Evolutionary conservation across 30 jellyfish, hydroid and myxozoan genomes (phyloP).

Genomic region (Cassiopea xamachana): DNA sequence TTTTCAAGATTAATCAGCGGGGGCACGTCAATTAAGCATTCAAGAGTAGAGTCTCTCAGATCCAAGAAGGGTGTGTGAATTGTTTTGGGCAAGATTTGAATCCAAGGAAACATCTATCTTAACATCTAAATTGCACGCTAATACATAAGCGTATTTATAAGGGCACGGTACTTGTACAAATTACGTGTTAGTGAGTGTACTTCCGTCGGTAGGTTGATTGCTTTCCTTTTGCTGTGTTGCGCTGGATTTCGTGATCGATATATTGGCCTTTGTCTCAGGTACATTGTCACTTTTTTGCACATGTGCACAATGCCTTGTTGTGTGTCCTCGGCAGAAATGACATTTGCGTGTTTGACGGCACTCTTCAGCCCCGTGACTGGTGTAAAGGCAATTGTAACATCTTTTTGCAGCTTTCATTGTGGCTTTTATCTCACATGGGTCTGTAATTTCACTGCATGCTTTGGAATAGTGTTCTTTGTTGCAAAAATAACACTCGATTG

Average conservation of each 20-base stretch:
- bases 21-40: too few relatives aligned
- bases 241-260: neutral
- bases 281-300: neutral
- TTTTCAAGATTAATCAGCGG: too few relatives aligned
- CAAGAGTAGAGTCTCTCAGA: too few relatives aligned
- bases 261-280: neutral
- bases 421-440: constrained; percentile 1
- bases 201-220: neutral
- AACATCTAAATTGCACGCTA: too few relatives aligned
- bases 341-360: neutral
- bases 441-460: constrained; percentile 8
- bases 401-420: neutral
- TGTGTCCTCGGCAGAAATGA: neutral
- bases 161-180: too few relatives aligned
- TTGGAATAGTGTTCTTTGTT: constrained; percentile 20
- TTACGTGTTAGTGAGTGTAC: neutral
- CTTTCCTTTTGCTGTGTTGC: neutral
- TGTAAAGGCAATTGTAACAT: constrained; percentile 31
- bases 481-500: constrained; percentile 2
- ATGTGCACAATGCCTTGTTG: neutral
- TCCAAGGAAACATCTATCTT: too few relatives aligned
- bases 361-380: neutral
- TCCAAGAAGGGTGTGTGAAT: too few relatives aligned
- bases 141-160: too few relatives aligned
- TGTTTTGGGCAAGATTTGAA: too few relatives aligned